Evolutionary conservation across 2,888 invertebrate species (phyloP).

Genomic region (Pachycephus smyrnensis): DNA sequence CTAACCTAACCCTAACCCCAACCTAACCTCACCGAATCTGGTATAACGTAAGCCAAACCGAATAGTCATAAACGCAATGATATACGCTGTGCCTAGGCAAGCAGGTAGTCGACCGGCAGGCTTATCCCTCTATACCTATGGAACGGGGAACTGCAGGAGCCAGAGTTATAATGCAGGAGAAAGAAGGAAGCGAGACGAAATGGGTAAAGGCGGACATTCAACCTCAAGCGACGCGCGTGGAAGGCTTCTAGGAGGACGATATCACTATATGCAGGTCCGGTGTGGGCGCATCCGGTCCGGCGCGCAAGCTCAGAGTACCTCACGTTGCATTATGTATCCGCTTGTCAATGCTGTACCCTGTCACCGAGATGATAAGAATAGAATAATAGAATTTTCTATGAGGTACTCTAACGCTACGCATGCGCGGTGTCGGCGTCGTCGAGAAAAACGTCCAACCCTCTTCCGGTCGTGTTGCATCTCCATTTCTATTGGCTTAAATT

Average conservation of each 20-base stretch:
- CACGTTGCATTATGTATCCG: conserved; percentile 62
- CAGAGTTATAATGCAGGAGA: neutral
- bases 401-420: neutral
- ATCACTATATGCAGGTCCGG: conserved; percentile 62
- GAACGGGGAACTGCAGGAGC: neutral
- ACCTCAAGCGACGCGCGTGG: conserved; percentile 36
- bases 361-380: conserved; percentile 52
- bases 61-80: neutral
- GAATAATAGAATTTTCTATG: conserved; percentile 54
- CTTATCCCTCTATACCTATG: neutral
- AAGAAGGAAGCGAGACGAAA: neutral
- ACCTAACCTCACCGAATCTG: neutral
- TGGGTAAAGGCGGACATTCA: neutral
- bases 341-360: conserved; percentile 46
- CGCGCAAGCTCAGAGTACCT: conserved; percentile 53
- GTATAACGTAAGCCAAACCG: neutral
- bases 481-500: neutral
- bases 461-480: conserved; percentile 1
- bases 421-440: neutral
- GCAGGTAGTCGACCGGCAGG: no score
- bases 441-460: conserved; percentile 8
- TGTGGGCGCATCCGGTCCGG: conserved; percentile 60
- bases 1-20: neutral
- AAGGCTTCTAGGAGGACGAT: conserved; percentile 47
- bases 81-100: no score